phyloP scores from a whole-genome alignment of 1,140 invertebrate genomes.

The Hyles vespertilio region DNA sequence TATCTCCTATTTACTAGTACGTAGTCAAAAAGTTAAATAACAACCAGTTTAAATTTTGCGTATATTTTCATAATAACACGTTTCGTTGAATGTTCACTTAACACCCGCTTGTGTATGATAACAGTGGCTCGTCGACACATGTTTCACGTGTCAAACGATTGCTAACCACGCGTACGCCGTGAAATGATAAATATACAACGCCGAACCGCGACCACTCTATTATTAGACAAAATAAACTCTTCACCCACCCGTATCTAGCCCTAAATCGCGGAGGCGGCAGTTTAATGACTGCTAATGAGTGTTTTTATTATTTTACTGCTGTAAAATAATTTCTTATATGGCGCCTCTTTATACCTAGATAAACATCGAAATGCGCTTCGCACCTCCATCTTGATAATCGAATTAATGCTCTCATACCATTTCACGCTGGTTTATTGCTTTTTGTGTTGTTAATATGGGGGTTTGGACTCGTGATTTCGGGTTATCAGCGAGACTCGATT shows the following conservation, averaged over 20 bases:
- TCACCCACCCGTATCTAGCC: conserved; percentile 53
- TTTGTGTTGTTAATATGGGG: conserved; percentile 60
- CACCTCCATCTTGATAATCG: conserved; percentile 74
- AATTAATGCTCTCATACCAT: conserved; percentile 72
- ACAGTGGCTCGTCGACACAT: too few species aligned
- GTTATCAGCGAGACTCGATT: conserved; percentile 65
- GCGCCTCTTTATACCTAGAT: conserved; percentile 73
- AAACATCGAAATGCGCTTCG: conserved; percentile 74
- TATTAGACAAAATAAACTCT: conserved; percentile 62
- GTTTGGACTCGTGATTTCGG: conserved; percentile 60
- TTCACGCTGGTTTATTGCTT: conserved; percentile 72
- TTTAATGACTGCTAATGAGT: conserved; percentile 73
- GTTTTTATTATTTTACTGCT: conserved; percentile 73
- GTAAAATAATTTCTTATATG: conserved; percentile 73
- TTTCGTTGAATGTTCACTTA: too few species aligned
- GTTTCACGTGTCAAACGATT: too few species aligned
- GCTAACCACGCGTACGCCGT: neutral
- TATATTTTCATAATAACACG: too few species aligned
- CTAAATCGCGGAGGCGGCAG: conserved; percentile 58
- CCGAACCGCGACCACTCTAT: conserved; percentile 31
- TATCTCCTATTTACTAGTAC: too few species aligned
- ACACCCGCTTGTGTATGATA: too few species aligned
- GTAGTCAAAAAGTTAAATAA: too few species aligned
- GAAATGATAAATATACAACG: conserved; percentile 45
- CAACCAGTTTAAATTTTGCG: too few species aligned